Evolutionary conservation across 2,113 vertebrate species (phyloP).

Genomic region (Daphoenositta chrysoptera): DNA sequence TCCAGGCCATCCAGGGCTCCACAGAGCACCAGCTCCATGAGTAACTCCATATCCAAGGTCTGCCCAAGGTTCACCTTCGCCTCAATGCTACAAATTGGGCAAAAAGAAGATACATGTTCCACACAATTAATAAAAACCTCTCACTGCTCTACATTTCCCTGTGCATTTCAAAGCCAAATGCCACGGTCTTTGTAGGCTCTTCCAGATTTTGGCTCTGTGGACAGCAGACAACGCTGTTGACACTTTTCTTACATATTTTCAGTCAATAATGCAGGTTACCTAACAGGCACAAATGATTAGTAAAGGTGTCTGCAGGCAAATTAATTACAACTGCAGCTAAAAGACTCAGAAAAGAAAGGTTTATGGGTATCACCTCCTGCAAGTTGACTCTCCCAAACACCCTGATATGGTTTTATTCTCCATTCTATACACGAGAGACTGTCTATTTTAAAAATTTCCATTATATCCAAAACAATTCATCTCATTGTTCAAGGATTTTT

Average conservation of each 20-base stretch:
- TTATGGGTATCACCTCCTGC: neutral
- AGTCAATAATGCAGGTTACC: neutral
- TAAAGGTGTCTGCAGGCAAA: neutral
- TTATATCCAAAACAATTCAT: slow-evolving; percentile 36
- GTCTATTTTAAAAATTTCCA: neutral
- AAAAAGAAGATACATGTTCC: neutral
- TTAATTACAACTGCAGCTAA: neutral
- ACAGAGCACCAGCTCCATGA: neutral
- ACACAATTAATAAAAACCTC: accelerated
- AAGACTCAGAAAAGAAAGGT: neutral
- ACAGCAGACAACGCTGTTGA: neutral
- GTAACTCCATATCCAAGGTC: neutral
- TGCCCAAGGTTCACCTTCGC: accelerated
- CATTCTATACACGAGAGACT: accelerated
- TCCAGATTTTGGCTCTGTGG: neutral
- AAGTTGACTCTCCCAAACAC: neutral
- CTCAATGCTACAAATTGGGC: neutral
- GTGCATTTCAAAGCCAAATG: neutral
- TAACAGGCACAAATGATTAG: neutral
- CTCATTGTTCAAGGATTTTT: neutral
- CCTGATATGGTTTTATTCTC: neutral
- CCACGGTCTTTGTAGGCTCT: neutral
- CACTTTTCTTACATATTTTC: neutral
- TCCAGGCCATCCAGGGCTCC: neutral
- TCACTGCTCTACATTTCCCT: neutral